Percentiles rank a stretch among this genome's conserved stretches.
phyloP scores from a whole-genome alignment of 1,140 invertebrate species.

The Heliconius congener region DNA sequence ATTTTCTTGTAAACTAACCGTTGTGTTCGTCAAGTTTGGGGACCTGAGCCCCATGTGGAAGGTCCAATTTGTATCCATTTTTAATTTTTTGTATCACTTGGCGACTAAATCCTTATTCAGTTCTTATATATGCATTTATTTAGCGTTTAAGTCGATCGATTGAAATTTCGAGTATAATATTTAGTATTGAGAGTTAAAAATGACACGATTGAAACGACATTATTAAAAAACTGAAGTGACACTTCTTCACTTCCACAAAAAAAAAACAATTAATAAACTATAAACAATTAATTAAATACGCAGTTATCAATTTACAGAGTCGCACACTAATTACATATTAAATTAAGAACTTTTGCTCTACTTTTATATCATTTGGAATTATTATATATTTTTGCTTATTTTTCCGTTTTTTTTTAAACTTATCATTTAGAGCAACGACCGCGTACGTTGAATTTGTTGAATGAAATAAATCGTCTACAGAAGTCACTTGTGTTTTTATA shows the following conservation, averaged over 20 bases:
- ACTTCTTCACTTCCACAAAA: too few relatives aligned
- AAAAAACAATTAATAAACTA: too few relatives aligned
- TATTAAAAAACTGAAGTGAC: too few relatives aligned
- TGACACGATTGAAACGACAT: too few relatives aligned
- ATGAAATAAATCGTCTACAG: not conserved
- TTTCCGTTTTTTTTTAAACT: not conserved
- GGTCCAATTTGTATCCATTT: conserved; percentile 68
- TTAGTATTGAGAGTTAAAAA: too few relatives aligned
- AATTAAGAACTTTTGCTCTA: not conserved
- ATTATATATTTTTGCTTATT: not conserved
- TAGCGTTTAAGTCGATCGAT: not conserved
- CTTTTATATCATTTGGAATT: not conserved
- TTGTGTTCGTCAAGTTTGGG: conserved; percentile 73
- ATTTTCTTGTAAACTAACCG: conserved; percentile 68
- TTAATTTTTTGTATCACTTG: not conserved
- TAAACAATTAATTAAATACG: not conserved
- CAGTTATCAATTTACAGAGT: not conserved
- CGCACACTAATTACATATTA: not conserved
- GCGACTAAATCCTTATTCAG: not conserved
- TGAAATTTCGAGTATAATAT: too few relatives aligned
- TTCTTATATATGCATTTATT: not conserved
- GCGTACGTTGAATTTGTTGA: not conserved
- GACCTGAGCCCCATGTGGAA: conserved; percentile 52
- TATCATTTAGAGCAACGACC: not conserved
- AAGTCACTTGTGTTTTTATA: not conserved